phyloP scores from a whole-genome alignment of 2,113 vertebrate species.

The Ciconia maguari region DNA sequence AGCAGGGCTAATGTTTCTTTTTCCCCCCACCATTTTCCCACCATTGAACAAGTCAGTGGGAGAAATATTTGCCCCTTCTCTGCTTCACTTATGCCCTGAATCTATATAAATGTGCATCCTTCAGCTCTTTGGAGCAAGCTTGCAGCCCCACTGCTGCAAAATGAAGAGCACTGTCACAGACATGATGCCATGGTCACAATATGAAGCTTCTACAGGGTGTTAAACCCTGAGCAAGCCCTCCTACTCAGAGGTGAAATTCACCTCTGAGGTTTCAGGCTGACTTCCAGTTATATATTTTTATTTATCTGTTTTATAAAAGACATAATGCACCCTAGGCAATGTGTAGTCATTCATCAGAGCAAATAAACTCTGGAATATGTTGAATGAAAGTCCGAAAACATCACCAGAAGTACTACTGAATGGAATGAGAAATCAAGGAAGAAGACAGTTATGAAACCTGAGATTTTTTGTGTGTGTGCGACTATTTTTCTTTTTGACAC shows the following conservation, averaged over 20 bases:
- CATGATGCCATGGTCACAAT: fast-evolving
- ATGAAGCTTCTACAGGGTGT: background rate
- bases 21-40: fast-evolving
- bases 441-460: background rate
- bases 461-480: background rate
- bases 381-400: background rate
- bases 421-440: background rate
- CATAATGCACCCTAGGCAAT: background rate
- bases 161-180: background rate
- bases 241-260: background rate
- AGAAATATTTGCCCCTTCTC: background rate
- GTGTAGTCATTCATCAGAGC: background rate
- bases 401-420: background rate
- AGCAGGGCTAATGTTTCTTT: background rate
- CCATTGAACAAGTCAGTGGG: background rate
- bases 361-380: background rate
- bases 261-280: background rate
- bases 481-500: background rate
- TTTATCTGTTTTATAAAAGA: background rate
- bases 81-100: background rate
- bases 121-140: background rate
- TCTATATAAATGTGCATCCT: background rate
- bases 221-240: background rate
- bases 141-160: background rate
- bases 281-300: background rate